A percentile compares a stretch with the other conserved stretches of the same genome.
Evolutionary conservation across 2,113 vertebrate genomes (phyloP).

Genomic region (Prionailurus viverrinus): DNA sequence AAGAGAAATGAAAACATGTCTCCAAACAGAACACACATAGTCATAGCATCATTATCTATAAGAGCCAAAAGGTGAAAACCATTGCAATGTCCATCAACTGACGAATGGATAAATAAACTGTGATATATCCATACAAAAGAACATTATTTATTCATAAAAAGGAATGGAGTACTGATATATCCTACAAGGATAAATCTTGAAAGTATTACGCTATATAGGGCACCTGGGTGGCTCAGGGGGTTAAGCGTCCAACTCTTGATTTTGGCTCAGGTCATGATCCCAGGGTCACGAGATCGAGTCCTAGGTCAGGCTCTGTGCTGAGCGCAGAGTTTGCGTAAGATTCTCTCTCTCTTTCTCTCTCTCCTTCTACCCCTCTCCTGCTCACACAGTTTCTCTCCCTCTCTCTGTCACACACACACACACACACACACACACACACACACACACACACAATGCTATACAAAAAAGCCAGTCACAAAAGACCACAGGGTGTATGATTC

Average conservation of each 20-base stretch:
- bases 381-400: no score
- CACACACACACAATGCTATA: no score
- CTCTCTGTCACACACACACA: no score
- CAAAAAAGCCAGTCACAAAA: not conserved
- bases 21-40: not conserved
- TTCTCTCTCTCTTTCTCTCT: no score
- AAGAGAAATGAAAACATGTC: slow-evolving; percentile 31
- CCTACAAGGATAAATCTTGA: not conserved
- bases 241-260: no score
- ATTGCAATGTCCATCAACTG: not conserved
- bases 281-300: no score
- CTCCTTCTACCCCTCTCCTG: no score
- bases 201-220: not conserved
- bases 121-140: not conserved
- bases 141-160: not conserved
- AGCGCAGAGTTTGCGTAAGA: no score
- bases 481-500: not conserved
- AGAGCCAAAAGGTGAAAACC: not conserved
- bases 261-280: no score
- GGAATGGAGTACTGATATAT: not conserved
- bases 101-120: not conserved
- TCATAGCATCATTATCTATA: not conserved
- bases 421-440: no score
- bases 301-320: no score
- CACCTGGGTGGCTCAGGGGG: no score